Conservation (phyloP, 2,797 vertebrate genomes). For the Esox lucius region DNA sequence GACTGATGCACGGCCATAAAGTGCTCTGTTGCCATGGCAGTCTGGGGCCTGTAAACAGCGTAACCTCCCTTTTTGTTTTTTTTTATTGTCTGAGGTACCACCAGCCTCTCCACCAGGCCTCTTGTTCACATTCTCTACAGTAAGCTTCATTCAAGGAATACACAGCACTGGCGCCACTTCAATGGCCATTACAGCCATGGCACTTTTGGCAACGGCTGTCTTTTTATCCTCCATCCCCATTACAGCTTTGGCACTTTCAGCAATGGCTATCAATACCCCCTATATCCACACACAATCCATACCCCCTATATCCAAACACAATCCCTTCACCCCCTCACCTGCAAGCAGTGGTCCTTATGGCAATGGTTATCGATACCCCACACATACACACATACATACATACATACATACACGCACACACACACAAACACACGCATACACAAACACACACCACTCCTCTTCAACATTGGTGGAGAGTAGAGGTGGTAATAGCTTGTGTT, state of each 20-base stretch:
- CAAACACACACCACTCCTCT: too few relatives aligned
- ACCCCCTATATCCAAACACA: too few relatives aligned
- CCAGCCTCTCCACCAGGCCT: neutral
- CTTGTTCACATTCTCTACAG: neutral
- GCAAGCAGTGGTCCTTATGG: too few relatives aligned
- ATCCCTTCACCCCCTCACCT: too few relatives aligned
- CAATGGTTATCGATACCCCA: too few relatives aligned
- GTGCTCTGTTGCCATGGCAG: constrained; percentile 11
- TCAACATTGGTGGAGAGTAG: neutral
- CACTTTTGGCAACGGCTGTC: neutral
- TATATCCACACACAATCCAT: too few relatives aligned
- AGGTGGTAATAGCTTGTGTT: neutral
- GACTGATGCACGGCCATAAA: neutral
- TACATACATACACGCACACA: too few relatives aligned
- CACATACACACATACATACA: too few relatives aligned
- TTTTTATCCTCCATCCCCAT: neutral
- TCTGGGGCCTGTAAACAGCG: neutral
- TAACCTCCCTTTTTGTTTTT: neutral
- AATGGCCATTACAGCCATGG: neutral
- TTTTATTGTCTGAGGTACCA: neutral
- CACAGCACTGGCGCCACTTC: neutral
- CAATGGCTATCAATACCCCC: too few relatives aligned
- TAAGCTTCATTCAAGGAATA: too few relatives aligned
- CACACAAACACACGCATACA: too few relatives aligned
- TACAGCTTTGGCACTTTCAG: neutral